These are phyloP conservation scores for Drosophila tsacasi DNA, from an alignment of 1,140 invertebrate species.

Conservation along the genomic window DNA sequence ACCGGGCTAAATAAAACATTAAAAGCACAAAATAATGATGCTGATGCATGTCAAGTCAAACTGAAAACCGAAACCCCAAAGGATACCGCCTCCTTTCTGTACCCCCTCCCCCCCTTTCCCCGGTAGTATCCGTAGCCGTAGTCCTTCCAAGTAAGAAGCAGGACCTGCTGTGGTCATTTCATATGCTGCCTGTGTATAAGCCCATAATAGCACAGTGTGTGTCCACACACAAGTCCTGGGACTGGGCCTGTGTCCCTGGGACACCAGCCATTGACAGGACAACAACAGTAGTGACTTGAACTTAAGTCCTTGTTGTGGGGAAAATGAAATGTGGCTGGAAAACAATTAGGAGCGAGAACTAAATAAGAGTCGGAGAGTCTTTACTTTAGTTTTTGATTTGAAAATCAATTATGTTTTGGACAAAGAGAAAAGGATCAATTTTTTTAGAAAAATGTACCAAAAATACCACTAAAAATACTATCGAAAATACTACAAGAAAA, in stretches of 20 bases:
- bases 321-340: not conserved
- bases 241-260: not conserved
- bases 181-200: slow-evolving; percentile 35
- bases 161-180: slow-evolving; percentile 41
- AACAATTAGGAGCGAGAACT: not conserved
- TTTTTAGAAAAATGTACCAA: not conserved
- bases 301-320: not conserved
- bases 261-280: slow-evolving; percentile 4
- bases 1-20: slow-evolving; percentile 77
- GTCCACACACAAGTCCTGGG: not conserved
- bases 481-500: too few relatives aligned
- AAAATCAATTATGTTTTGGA: not conserved
- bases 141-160: not conserved
- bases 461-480: not conserved
- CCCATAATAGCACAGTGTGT: slow-evolving; percentile 48
- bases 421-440: not conserved
- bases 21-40: slow-evolving; percentile 82
- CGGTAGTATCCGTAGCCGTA: not conserved
- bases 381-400: not conserved
- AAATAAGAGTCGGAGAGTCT: not conserved
- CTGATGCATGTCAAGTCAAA: slow-evolving; percentile 81
- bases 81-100: slow-evolving; percentile 4
- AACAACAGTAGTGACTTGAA: not conserved
- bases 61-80: slow-evolving; percentile 77
- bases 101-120: not conserved